phyloP scores from a whole-genome alignment of 2,113 vertebrate species.

The Peromyscus leucopus region DNA sequence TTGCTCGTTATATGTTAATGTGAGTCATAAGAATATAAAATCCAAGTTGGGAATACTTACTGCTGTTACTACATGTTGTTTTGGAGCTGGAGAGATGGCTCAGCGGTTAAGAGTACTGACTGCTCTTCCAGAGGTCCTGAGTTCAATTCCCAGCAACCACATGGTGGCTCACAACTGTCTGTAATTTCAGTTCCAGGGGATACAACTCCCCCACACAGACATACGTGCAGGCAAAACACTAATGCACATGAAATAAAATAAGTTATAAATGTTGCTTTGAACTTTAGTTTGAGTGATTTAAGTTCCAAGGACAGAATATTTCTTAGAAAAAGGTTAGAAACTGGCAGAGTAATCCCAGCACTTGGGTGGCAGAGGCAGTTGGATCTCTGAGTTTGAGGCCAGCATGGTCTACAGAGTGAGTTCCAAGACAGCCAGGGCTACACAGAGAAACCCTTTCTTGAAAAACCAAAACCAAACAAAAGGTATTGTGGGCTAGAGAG shows the following conservation, averaged over 20 bases:
- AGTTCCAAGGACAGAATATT: constrained; percentile 36
- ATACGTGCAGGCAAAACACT: neutral
- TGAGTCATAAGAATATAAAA: neutral
- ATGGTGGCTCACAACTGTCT: neutral
- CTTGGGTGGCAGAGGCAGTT: neutral
- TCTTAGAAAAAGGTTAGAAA: constrained; percentile 9
- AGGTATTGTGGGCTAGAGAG: neutral
- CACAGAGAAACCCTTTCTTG: neutral
- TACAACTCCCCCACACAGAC: neutral
- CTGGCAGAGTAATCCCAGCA: neutral
- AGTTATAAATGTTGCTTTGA: constrained; percentile 32
- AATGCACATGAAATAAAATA: neutral
- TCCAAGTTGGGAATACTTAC: constrained; percentile 34
- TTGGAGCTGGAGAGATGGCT: neutral
- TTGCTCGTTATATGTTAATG: neutral
- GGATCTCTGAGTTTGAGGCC: neutral
- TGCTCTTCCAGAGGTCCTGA: neutral
- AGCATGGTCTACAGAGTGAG: neutral
- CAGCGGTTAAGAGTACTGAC: too few relatives aligned
- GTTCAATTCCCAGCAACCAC: neutral
- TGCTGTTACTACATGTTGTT: neutral
- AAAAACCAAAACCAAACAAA: neutral
- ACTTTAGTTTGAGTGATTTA: constrained; percentile 34
- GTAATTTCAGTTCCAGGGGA: neutral
- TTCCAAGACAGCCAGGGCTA: neutral